A percentile compares a stretch with the other conserved stretches of the same genome.
Conservation (phyloP, 2,113 vertebrate genomes). For the Pterocles burchelli region DNA sequence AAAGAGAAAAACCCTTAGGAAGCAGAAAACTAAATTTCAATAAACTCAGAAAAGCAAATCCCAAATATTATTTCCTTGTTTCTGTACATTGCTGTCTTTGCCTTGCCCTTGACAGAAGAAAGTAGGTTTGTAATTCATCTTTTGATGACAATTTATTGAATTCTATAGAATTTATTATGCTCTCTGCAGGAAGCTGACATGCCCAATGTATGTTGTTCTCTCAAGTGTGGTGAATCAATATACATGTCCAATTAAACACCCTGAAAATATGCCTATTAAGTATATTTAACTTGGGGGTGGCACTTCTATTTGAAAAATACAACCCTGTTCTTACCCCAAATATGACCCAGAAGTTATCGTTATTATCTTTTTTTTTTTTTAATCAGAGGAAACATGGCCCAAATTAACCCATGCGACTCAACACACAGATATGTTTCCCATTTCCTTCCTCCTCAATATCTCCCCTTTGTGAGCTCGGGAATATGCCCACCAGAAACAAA, state of each 20-base stretch:
- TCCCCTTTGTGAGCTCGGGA: not conserved
- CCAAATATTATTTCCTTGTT: not conserved
- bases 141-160: not conserved
- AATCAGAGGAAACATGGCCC: not conserved
- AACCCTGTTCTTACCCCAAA: not conserved
- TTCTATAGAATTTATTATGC: not conserved
- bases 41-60: not conserved
- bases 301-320: not conserved
- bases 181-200: not conserved
- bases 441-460: constrained; percentile 26
- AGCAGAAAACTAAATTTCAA: not conserved
- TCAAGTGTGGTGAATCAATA: constrained; percentile 4
- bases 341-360: not conserved
- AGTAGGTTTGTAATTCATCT: not conserved
- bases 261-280: not conserved
- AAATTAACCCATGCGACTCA: constrained; percentile 14
- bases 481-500: constrained; percentile 18
- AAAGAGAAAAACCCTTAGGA: not conserved
- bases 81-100: not conserved
- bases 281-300: not conserved
- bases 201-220: not conserved
- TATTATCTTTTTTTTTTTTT: not conserved
- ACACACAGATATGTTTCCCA: constrained; percentile 2
- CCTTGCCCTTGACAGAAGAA: not conserved
- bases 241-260: not conserved